Percentiles rank a stretch among this genome's conserved stretches.
Conservation (phyloP, 2,797 vertebrate genomes). For the Enteromius trimaculatus region DNA sequence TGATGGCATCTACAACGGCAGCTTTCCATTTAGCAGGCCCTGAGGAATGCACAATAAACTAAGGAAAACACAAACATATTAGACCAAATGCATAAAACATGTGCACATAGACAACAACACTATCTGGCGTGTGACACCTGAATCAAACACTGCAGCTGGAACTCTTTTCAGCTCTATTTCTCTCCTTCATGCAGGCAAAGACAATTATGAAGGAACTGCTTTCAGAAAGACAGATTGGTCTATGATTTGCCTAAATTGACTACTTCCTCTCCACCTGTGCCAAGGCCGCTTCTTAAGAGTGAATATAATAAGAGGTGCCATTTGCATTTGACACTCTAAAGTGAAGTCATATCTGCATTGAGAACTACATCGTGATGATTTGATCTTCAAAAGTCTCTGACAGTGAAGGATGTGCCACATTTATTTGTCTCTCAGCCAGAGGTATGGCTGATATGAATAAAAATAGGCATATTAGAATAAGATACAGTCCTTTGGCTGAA, state of each 20-base stretch:
- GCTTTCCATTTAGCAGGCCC: not conserved
- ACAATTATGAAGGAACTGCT: slow-evolving; percentile 10
- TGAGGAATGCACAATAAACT: not conserved
- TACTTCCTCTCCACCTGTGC: slow-evolving; percentile 29
- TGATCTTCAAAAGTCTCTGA: slow-evolving; percentile 30
- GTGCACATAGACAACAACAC: not conserved
- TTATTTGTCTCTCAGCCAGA: slow-evolving; percentile 35
- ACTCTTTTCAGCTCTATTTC: slow-evolving; percentile 17
- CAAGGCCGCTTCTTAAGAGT: not conserved
- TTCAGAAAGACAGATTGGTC: slow-evolving; percentile 31
- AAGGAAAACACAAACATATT: slow-evolving; percentile 11
- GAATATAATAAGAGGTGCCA: slow-evolving; percentile 21
- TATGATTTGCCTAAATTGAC: slow-evolving; percentile 32
- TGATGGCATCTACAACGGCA: not conserved
- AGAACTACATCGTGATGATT: slow-evolving; percentile 32
- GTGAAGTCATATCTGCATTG: slow-evolving; percentile 11
- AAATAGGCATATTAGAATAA: slow-evolving; percentile 13
- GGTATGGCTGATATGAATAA: not conserved
- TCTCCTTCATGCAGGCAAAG: slow-evolving; percentile 8
- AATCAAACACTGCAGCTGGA: slow-evolving; percentile 12
- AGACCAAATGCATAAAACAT: slow-evolving; percentile 14
- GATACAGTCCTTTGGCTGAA: not conserved
- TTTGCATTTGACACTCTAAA: slow-evolving; percentile 23
- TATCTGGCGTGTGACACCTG: not conserved
- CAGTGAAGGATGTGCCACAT: slow-evolving; percentile 22